Conservation (phyloP, 2,888 invertebrate species). For the Rhamnusium bicolor region DNA sequence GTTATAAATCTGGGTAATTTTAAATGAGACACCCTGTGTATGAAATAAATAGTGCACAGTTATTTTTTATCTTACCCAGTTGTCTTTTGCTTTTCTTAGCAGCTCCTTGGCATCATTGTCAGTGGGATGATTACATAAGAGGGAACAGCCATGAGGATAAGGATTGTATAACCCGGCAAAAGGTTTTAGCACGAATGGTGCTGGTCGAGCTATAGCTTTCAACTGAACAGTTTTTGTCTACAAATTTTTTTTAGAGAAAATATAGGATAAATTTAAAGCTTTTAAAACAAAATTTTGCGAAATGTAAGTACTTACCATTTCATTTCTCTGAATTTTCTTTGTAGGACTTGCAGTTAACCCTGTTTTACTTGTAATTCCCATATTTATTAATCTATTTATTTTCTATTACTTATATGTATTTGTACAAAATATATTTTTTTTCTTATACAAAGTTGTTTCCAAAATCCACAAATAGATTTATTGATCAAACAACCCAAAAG, state of each 20-base stretch:
- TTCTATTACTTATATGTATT: not conserved
- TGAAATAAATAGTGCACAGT: not conserved
- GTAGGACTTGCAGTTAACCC: conserved; percentile 77
- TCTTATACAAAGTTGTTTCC: not conserved
- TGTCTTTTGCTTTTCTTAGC: conserved; percentile 81
- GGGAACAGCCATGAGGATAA: conserved; percentile 85
- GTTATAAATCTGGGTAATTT: not conserved
- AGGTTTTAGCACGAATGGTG: conserved; percentile 83
- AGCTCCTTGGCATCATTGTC: conserved; percentile 82
- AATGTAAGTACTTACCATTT: conserved; percentile 64
- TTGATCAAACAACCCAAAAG: conserved; percentile 23
- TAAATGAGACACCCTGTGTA: not conserved
- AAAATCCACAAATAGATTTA: not conserved
- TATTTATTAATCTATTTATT: conserved; percentile 24
- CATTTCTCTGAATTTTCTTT: conserved; percentile 68
- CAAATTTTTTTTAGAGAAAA: not conserved
- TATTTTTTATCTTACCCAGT: conserved; percentile 74
- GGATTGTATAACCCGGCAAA: conserved; percentile 89
- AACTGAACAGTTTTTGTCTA: conserved; percentile 71
- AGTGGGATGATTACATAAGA: conserved; percentile 89
- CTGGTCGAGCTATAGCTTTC: conserved; percentile 78
- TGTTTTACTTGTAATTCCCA: conserved; percentile 75
- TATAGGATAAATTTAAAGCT: too few species aligned
- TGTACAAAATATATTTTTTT: not conserved
- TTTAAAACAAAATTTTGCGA: too few species aligned